Conservation (phyloP, 2,113 vertebrate species). For the Motacilla alba region DNA sequence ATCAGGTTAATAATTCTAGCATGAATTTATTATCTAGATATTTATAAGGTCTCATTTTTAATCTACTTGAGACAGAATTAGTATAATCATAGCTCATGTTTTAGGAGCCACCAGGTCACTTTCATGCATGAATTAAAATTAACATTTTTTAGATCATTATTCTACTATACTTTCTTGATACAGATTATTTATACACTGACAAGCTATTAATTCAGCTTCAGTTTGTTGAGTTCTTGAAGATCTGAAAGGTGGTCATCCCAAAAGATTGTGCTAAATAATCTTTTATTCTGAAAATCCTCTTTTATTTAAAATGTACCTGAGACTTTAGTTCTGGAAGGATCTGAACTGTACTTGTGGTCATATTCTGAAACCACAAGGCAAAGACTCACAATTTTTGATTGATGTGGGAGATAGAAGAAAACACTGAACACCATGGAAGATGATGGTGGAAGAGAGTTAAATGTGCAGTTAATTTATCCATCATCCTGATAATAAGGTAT, state of each 20-base stretch:
- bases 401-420: not conserved
- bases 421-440: not conserved
- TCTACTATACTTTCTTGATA: not conserved
- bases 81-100: not conserved
- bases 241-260: not conserved
- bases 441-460: not conserved
- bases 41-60: not conserved
- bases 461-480: not conserved
- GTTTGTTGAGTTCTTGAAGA: not conserved
- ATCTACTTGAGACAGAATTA: conserved; percentile 28
- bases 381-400: not conserved
- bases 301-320: not conserved
- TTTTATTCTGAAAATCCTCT: not conserved
- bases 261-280: not conserved
- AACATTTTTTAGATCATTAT: not conserved
- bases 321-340: not conserved
- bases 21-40: conserved; percentile 2
- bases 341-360: not conserved
- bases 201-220: not conserved
- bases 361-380: not conserved
- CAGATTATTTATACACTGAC: not conserved
- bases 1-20: conserved; percentile 31
- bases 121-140: conserved; percentile 10
- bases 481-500: not conserved
- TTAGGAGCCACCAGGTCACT: not conserved